Base-by-base conservation (phyloP, 2,888 invertebrate species). In the Rhagium mordax region DNA sequence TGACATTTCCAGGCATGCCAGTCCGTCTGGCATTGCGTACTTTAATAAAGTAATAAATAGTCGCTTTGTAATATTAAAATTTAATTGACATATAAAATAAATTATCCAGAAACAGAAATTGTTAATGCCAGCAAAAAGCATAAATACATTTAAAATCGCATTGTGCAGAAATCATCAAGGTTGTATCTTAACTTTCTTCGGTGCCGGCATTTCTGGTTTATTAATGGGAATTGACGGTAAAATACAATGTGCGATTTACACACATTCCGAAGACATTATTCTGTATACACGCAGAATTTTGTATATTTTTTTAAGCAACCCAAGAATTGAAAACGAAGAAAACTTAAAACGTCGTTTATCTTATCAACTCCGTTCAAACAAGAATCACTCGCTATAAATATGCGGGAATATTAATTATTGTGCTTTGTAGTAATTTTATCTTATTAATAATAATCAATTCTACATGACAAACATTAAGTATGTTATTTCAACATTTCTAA, bases 1-100 rank as follows among this genome's bases (percentile, higher is more conserved):
- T 72, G 72, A 75, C 72, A 75, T 75, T 68, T 72, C 61, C 72
- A 70, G 70, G 62, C 75, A 70, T 29, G 64, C 64, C 72, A 65
- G 68, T 72, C 68, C 55, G 24, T 70, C 70, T 72, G 75, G 64
- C 72, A 75, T 75, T 75, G 75, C 72, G 55, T 57, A 48, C 64
- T 75, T 71, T 75, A 71, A 75, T 75, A 75, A 72, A 75, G 75
- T 60, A 72, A 75, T 75, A 72, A 75, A 69, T 75, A 75, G 53
- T 68, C 24, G 70, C 72, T 72, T 67, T 69, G 67, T 70, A 53
- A 72, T 72, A 72, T 75, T 72, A 68, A 70, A 75, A 75, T 75
- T 72, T 75, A 75, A 72, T 75, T 75, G 75, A 75, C 75, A 49
- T 71, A 55, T 72, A 75, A 70, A 68, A 72, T 75, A 75, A 72